Conservation (phyloP, 2,888 invertebrate species). For the Eudemis profundana region DNA sequence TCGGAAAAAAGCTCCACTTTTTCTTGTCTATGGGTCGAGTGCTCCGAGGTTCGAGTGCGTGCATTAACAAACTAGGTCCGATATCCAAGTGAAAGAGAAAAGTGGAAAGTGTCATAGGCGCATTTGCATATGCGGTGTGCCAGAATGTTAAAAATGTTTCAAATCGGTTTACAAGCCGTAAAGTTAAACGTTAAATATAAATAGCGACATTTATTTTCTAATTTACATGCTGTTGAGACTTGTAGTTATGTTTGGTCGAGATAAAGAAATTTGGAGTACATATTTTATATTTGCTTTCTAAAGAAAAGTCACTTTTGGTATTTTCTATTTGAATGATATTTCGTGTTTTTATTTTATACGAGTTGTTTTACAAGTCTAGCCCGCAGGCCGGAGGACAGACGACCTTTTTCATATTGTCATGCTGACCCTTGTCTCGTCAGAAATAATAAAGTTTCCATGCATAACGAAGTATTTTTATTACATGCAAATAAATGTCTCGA, state of each 20-base stretch:
- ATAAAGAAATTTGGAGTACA: conserved; percentile 9
- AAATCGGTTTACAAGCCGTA: conserved; percentile 30
- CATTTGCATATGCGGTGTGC: conserved; percentile 35
- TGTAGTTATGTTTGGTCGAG: conserved; percentile 8
- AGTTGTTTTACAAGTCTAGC: conserved; percentile 12
- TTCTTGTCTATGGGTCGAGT: conserved; percentile 39
- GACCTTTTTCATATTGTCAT: conserved; percentile 28
- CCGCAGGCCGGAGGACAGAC: conserved; percentile 24
- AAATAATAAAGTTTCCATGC: conserved; percentile 21
- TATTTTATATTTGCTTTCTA: not conserved
- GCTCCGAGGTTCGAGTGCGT: conserved; percentile 31
- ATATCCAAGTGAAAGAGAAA: conserved; percentile 36
- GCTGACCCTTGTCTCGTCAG: conserved; percentile 26
- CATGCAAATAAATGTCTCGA: conserved; percentile 18
- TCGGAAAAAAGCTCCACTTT: conserved; percentile 36
- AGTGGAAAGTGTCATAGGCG: conserved; percentile 36
- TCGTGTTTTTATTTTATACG: conserved; percentile 20
- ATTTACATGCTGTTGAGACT: conserved; percentile 22
- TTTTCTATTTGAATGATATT: conserved; percentile 1
- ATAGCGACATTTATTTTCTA: conserved; percentile 34
- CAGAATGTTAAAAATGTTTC: conserved; percentile 30
- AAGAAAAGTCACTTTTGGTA: not conserved
- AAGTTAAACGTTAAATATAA: conserved; percentile 35
- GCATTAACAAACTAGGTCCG: conserved; percentile 32
- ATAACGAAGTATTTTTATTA: conserved; percentile 26